Conservation (phyloP, 2,888 invertebrate species). For the Byasa hedistus region DNA sequence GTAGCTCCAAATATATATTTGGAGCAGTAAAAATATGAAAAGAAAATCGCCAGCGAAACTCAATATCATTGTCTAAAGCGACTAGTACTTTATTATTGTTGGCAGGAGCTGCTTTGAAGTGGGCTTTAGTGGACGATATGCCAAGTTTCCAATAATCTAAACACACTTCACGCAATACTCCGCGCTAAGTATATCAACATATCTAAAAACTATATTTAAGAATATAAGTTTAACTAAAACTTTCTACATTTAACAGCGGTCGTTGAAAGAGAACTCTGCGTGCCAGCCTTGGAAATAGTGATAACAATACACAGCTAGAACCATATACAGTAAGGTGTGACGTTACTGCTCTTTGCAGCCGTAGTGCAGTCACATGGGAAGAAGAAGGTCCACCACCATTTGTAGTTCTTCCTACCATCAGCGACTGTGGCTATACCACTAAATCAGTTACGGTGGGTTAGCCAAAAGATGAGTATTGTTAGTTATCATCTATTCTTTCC, state of each 20-base stretch:
- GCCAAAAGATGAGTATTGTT: too few species aligned
- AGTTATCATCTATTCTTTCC: too few species aligned
- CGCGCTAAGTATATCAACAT: too few species aligned
- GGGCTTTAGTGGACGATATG: constrained; percentile 5
- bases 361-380: not conserved
- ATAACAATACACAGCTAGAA: too few species aligned
- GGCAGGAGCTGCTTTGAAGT: constrained; percentile 23
- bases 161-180: too few species aligned
- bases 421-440: too few species aligned
- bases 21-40: constrained; percentile 30
- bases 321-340: not conserved
- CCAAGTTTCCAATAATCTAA: not conserved
- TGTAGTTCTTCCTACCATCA: too few species aligned
- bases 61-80: constrained; percentile 14
- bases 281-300: too few species aligned
- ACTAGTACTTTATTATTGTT: constrained; percentile 23
- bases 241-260: not conserved
- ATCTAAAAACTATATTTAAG: not conserved
- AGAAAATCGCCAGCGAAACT: constrained; percentile 20
- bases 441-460: too few species aligned
- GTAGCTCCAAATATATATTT: constrained; percentile 18
- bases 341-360: not conserved
- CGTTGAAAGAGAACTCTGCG: not conserved
- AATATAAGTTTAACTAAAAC: not conserved
- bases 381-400: not conserved